Evolutionary conservation across 2,113 vertebrate species (phyloP).

Genomic region (Dasyurus viverrinus): DNA sequence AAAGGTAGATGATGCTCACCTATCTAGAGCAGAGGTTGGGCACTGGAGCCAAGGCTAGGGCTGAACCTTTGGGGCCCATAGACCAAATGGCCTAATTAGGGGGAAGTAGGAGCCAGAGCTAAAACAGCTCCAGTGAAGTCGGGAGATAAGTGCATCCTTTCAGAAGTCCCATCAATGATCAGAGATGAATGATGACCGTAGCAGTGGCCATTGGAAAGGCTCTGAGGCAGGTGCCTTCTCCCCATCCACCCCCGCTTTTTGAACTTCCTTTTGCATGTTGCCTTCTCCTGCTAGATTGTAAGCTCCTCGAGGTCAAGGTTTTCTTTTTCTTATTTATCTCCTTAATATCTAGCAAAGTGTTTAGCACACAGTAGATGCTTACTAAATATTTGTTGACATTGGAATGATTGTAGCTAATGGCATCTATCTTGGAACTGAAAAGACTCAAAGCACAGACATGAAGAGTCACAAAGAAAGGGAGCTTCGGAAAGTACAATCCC

Average conservation of each 20-base stretch:
- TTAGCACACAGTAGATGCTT: no score
- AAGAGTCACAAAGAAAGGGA: not conserved
- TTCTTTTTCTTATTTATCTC: not conserved
- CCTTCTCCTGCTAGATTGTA: not conserved
- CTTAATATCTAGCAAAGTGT: not conserved
- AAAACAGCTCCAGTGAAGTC: not conserved
- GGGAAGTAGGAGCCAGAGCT: not conserved
- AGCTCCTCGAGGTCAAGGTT: not conserved
- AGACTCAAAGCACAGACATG: not conserved
- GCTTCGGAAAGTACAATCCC: not conserved
- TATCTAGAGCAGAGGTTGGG: not conserved
- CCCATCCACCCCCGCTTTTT: not conserved
- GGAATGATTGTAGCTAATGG: not conserved
- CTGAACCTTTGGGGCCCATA: not conserved
- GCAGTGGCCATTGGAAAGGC: not conserved
- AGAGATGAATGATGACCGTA: not conserved
- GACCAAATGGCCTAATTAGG: not conserved
- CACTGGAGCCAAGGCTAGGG: not conserved
- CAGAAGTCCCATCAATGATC: not conserved
- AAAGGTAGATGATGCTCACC: not conserved
- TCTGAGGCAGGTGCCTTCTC: not conserved
- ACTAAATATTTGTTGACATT: not conserved
- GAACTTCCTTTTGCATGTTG: not conserved
- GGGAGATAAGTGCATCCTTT: not conserved
- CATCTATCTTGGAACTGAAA: not conserved